Evolutionary conservation across 2,888 invertebrate species (phyloP), one percentile per base, ranked within the genome.

Genomic region (Drosophila colorata): DNA sequence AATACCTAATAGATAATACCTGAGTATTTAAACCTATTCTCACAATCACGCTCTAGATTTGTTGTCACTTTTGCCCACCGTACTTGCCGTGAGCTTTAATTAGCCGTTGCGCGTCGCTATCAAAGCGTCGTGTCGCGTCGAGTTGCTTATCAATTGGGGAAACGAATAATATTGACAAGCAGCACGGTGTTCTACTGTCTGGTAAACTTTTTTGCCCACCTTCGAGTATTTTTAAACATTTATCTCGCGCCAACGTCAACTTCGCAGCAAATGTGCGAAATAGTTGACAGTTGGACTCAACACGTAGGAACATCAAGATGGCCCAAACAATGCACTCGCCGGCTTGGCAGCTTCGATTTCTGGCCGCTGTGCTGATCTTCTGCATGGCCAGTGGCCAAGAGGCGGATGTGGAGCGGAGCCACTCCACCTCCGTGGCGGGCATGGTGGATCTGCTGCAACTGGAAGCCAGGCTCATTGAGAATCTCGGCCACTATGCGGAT

Each of bases 381-480:
- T n/a, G 13, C 18, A n/a, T 44, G 16, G 49, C n/a, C 13, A 11
- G 13, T 20, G 79, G 46, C n/a, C 69, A 70, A 6, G 23, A 58
- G 13, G 51, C 4, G 43, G 58, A 35, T 5, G 58, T 40, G 4
- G 88, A 88, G 46, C 69, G 72, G 43, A 90, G 90, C 48, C 78
- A 90, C 46, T 78, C 84, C 59, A 90, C 89, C 9, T 90, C 91
- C n/a, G 80, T 91, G 58, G 83, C 84, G 3, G 90, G 86, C 20
- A 83, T 91, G 90, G 88, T 77, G n/a, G 55, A 84, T 6, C 61
- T 91, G 35, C 52, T 91, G 28, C 66, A 80, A 8, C 35, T 87
- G 53, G 91, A 91, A 63, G 35, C 49, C 6, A 25, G 69, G 3
- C 71, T 91, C 20, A 87, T 91, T 37, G 69, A 80, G 23, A 87